Percentiles rank a stretch among this genome's conserved stretches.
Evolutionary conservation across 1,140 invertebrate species (phyloP).

Genomic region (Centruroides sculpturatus): DNA sequence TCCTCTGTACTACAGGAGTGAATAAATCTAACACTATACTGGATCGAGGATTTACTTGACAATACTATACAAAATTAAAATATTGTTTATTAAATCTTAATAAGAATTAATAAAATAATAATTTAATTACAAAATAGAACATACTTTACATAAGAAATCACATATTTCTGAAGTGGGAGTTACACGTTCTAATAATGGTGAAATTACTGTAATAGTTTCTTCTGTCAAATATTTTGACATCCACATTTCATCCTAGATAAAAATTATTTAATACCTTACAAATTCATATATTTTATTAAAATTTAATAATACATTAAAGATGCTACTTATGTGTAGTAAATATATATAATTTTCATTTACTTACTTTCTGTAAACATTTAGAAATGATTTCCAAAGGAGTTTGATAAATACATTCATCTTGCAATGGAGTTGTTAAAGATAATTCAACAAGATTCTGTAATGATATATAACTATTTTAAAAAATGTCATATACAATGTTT

Average conservation of each 20-base stretch:
- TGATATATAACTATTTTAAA: constrained; percentile 6
- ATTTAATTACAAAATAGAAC: constrained; percentile 10
- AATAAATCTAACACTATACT: constrained; percentile 44
- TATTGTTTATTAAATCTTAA: too few species aligned
- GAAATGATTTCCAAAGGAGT: constrained; percentile 51
- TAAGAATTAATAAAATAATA: neutral
- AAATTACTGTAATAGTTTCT: constrained; percentile 40
- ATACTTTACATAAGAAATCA: constrained; percentile 38
- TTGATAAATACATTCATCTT: constrained; percentile 58
- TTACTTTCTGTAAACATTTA: constrained; percentile 15
- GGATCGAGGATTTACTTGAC: constrained; percentile 41
- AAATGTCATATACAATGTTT: too few species aligned
- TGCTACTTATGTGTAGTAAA: too few species aligned
- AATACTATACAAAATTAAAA: constrained; percentile 31
- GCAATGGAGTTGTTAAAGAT: constrained; percentile 56
- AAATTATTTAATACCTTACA: too few species aligned
- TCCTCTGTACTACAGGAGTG: constrained; percentile 57
- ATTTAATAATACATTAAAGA: too few species aligned
- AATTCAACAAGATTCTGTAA: constrained; percentile 61
- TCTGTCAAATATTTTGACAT: constrained; percentile 34
- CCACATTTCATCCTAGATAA: constrained; percentile 11
- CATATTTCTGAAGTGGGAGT: constrained; percentile 46
- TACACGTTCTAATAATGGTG: constrained; percentile 42
- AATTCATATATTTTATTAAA: too few species aligned
- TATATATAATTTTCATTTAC: neutral